Conservation (phyloP, 2,888 invertebrate species). For the Epinotia bilunana region DNA sequence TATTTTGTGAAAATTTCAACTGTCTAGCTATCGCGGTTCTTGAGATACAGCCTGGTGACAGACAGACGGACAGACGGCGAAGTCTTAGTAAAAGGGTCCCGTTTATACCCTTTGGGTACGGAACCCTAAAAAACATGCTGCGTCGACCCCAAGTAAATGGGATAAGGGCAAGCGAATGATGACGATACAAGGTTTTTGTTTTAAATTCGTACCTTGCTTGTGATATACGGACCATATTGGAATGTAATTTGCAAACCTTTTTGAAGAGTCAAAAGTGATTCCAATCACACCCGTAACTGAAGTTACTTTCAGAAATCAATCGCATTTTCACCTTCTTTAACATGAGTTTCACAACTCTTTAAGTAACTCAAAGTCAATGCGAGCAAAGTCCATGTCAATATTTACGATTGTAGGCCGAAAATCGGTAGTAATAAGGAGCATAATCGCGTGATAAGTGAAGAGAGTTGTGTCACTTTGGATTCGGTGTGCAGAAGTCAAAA, state of each 20-base stretch:
- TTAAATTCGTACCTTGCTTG: background rate
- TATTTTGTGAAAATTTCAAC: too few relatives aligned
- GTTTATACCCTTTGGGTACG: too few relatives aligned
- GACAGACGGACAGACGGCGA: too few relatives aligned
- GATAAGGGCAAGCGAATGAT: too few relatives aligned
- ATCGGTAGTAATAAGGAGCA: background rate
- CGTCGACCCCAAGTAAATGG: too few relatives aligned
- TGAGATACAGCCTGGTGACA: too few relatives aligned
- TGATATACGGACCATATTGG: background rate
- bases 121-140: too few relatives aligned
- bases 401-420: background rate
- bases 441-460: background rate
- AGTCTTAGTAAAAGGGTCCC: too few relatives aligned
- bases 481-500: conserved; percentile 23
- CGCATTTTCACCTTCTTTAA: conserved; percentile 27
- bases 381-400: background rate
- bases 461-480: background rate
- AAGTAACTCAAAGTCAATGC: background rate
- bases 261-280: background rate
- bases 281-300: conserved; percentile 7
- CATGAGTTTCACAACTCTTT: conserved; percentile 30
- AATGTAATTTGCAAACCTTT: background rate
- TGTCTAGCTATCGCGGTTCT: too few relatives aligned
- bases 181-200: background rate
- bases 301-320: conserved; percentile 35